Evolutionary conservation across 2,113 vertebrate species (phyloP), one percentile per base, ranked within the genome.

Genomic region (Bolborhynchus lineola): DNA sequence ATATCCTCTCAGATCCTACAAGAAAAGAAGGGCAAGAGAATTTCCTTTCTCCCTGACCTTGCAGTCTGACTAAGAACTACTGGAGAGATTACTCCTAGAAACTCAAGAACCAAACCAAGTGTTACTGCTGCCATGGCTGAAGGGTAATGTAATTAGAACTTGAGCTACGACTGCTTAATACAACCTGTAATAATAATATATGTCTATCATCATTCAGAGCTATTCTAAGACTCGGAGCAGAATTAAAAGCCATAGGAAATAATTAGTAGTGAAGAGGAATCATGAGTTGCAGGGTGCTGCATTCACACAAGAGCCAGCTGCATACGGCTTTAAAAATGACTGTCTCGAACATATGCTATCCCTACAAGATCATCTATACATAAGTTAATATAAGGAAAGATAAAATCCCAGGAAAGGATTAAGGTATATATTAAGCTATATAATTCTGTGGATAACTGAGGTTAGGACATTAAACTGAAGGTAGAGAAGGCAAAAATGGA

Each of bases 211-310:
- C 87, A 74, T 85, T 95, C 88, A 85, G 16, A 70, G 86, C 94
- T 93, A 90, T 86, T 92, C 92, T 84, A 72, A 87, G 94, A 94
- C 92, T 90, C 23, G 0, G 37, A 94, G 64, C 52, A 76, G 76
- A 86, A 94, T 92, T 92, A 92, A 95, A 97, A 96, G 85, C 90
- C 80, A 63, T 91, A 96, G 86, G 91, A 94, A 97, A 94, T 95
- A 91, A 97, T 97, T 94, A 90, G 78, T 91, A 86, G 84, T 96
- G 91, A 81, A 47, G 71, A 86, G 75, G 77, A 92, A 94, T 93
- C 88, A 93, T 44, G 82, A 77, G 84, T 67, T 74, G 89, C 67
- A 39, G 60, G 26, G 68, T 84, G 77, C 86, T 92, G 90, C 67
- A 42, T 96, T 96, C 95, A 94, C 69, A 95, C 41, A 39, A 76